These are phyloP conservation scores for Hypsopygia costalis DNA, from an alignment of 2,888 invertebrate species.

Conservation along the genomic window DNA sequence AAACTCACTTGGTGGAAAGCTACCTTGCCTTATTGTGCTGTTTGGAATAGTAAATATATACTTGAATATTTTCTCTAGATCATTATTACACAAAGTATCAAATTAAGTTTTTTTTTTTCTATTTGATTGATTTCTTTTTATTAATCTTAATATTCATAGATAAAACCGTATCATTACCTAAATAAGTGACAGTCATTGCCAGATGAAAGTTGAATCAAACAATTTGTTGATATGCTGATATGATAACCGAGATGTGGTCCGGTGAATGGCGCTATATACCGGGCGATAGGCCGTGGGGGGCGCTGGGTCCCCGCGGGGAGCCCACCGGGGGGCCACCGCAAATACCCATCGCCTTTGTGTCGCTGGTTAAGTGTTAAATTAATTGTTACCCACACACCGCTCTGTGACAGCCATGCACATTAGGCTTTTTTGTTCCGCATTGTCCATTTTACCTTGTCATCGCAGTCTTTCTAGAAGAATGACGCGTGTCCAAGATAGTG, in stretches of 20 bases:
- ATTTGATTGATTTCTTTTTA: too few species aligned
- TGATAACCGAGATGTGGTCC: constrained; percentile 45
- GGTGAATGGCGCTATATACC: constrained; percentile 55
- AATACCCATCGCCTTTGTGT: constrained; percentile 31
- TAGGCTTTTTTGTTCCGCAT: constrained; percentile 3
- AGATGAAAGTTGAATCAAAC: constrained; percentile 32
- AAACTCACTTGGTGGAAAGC: constrained; percentile 77
- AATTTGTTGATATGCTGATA: constrained; percentile 40
- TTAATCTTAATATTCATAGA: too few species aligned
- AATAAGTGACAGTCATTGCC: constrained; percentile 42
- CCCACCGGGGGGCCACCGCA: constrained; percentile 29
- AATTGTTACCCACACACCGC: constrained; percentile 49
- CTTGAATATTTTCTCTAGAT: too few species aligned
- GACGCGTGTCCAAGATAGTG: too few species aligned
- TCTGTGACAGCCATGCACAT: constrained; percentile 26
- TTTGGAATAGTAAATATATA: too few species aligned
- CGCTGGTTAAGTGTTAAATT: constrained; percentile 61
- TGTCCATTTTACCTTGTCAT: constrained; percentile 10
- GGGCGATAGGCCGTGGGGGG: constrained; percentile 41
- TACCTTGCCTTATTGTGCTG: constrained; percentile 80
- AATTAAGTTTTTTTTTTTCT: too few species aligned
- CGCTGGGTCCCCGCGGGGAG: constrained; percentile 34
- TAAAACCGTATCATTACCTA: too few species aligned
- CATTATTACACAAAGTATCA: too few species aligned
- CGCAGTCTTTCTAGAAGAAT: constrained; percentile 2